Percentiles rank a stretch among this genome's conserved stretches.
These are phyloP conservation scores for Orchesella cincta DNA, from an alignment of 1,140 invertebrate species.

Conservation along the genomic window DNA sequence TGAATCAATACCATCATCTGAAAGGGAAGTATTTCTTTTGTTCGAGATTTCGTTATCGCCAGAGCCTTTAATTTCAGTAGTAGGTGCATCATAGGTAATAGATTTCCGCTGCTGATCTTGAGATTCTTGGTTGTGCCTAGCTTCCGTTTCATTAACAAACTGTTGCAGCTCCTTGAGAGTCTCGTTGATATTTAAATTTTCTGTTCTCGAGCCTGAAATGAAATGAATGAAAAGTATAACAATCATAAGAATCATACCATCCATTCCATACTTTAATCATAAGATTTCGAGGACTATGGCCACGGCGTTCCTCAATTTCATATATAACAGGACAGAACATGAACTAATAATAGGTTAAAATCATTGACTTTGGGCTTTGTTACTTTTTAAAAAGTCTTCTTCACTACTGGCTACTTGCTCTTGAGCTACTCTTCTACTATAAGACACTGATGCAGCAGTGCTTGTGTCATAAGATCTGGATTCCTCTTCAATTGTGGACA, in stretches of 20 bases:
- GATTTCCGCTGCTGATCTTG: background rate
- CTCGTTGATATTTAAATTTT: background rate
- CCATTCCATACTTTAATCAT: too few species aligned
- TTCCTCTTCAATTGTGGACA: conserved; percentile 19
- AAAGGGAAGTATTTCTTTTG: background rate
- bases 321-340: too few species aligned
- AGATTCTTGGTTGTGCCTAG: background rate
- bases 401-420: background rate
- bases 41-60: background rate
- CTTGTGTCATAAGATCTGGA: conserved; percentile 11
- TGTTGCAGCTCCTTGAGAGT: background rate
- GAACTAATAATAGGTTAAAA: too few species aligned
- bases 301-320: too few species aligned
- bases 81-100: background rate
- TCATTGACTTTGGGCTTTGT: too few species aligned
- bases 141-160: background rate
- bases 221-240: too few species aligned
- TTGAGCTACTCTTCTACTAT: background rate
- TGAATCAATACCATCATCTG: conserved; percentile 17
- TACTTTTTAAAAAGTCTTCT: too few species aligned
- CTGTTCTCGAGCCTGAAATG: too few species aligned
- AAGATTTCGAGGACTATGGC: too few species aligned
- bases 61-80: background rate
- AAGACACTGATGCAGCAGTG: background rate
- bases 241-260: too few species aligned